Base-by-base conservation (phyloP, 2,888 invertebrate genomes). In the Odontothrips loti region DNA sequence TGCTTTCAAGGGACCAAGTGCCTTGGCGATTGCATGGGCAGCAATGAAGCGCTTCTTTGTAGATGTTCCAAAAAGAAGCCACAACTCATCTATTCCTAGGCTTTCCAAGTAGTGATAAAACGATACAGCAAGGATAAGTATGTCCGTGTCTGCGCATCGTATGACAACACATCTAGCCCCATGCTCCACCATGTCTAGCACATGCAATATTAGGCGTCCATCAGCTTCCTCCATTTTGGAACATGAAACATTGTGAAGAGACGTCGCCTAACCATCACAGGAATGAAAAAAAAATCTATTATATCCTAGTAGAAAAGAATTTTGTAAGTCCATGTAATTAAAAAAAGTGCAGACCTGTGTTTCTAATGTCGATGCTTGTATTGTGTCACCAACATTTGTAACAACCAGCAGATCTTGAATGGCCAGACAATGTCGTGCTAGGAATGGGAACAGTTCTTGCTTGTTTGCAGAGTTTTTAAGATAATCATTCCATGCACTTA, bases 1-100 rank as follows among this genome's bases (percentile, higher is more conserved):
- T 27, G 80, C 12, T 58, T 78, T 81, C 47, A 79, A 23, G 29
- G 47, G 48, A 17, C 63, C 80, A 34, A 82, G 27, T 27, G 27
- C 27, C 27, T 79, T n/a, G 12, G 80, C 82, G 8, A 82, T 81
- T n/a, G 23, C 20, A 51, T 81, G 82, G 47, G 81, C 79, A 51
- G 47, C 43, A n/a, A 81, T 51, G 34, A 81, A 78, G 9, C 80
- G 20, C 80, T 34, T 47, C 1, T 48, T 58, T 58, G 51, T 10
- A 29, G n/a, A 63, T 3, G n/a, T 58, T 20, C 79, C 79, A 48
- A 58, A 81, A 20, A 80, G 81, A 12, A 81, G 20, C 81, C 81
- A 81, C 17, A 81, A n/a, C 43, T 81, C 48, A 58, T 80, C 12
- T 27, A 81, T 17, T 20, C 80, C 63, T 8, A 15, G 11, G 1